These are phyloP conservation scores for Furnarius figulus DNA, from an alignment of 2,113 vertebrate species.

Conservation along the genomic window DNA sequence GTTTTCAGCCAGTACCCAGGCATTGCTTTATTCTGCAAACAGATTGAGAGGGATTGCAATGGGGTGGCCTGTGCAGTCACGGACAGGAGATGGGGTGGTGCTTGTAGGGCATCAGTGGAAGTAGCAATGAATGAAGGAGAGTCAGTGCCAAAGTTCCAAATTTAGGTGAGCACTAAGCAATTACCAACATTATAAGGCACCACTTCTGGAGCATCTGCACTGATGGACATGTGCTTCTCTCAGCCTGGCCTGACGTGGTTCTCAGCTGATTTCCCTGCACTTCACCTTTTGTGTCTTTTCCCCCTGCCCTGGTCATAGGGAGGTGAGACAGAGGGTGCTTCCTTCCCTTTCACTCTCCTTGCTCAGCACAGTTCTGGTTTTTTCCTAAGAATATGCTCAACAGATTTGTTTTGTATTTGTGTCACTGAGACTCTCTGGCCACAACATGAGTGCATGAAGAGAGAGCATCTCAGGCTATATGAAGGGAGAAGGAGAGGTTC, in stretches of 20 bases:
- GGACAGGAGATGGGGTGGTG: background rate
- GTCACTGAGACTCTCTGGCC: background rate
- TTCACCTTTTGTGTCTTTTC: background rate
- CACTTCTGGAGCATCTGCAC: background rate
- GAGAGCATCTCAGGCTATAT: background rate
- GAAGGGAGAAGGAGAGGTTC: background rate
- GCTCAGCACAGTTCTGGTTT: background rate
- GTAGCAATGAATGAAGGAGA: background rate
- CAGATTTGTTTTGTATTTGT: background rate
- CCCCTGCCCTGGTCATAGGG: background rate
- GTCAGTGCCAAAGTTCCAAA: background rate
- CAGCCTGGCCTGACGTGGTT: background rate
- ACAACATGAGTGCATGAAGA: background rate
- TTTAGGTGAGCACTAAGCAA: background rate
- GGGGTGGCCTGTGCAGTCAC: background rate
- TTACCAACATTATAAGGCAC: background rate
- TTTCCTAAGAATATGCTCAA: background rate
- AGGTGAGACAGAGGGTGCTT: background rate
- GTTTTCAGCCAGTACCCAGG: background rate
- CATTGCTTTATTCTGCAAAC: background rate
- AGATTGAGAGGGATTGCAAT: background rate
- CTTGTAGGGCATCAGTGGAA: background rate
- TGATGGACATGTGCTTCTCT: background rate
- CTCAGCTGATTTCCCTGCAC: background rate
- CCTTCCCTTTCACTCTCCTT: background rate